phyloP scores from a whole-genome alignment of 2,797 vertebrate genomes.

The Dryobates pubescens region DNA sequence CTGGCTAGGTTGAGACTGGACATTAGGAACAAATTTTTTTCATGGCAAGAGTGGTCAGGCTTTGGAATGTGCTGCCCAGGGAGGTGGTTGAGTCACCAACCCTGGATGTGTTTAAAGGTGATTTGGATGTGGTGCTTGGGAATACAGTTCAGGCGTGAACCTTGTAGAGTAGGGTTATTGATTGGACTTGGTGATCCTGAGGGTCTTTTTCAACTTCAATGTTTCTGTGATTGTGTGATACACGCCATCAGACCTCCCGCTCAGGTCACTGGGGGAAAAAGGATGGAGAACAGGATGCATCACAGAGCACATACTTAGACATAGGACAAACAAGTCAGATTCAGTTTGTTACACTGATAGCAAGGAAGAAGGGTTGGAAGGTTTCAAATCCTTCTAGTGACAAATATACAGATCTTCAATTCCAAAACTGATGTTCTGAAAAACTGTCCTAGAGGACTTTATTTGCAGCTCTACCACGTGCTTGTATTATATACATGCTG shows the following conservation, averaged over 20 bases:
- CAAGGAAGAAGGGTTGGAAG: background rate
- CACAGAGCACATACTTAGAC: background rate
- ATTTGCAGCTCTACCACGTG: background rate
- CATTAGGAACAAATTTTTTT: too few species aligned
- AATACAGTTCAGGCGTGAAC: too few species aligned
- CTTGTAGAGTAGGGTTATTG: too few species aligned
- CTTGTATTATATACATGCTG: background rate
- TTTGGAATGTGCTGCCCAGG: too few species aligned
- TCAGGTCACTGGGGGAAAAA: background rate
- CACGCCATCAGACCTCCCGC: background rate
- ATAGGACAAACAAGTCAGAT: accelerated
- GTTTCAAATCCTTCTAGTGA: background rate
- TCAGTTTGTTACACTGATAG: background rate
- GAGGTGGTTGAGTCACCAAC: too few species aligned
- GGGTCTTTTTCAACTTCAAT: too few species aligned
- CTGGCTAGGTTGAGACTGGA: too few species aligned
- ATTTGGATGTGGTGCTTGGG: too few species aligned
- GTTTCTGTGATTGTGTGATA: too few species aligned
- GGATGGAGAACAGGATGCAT: background rate
- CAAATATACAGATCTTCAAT: background rate
- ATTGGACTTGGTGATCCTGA: too few species aligned
- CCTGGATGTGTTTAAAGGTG: too few species aligned
- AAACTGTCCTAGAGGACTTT: background rate
- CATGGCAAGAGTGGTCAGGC: too few species aligned
- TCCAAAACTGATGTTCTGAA: background rate